phyloP scores from a whole-genome alignment of 2,113 vertebrate species.

The Cephalopholis sonnerati region DNA sequence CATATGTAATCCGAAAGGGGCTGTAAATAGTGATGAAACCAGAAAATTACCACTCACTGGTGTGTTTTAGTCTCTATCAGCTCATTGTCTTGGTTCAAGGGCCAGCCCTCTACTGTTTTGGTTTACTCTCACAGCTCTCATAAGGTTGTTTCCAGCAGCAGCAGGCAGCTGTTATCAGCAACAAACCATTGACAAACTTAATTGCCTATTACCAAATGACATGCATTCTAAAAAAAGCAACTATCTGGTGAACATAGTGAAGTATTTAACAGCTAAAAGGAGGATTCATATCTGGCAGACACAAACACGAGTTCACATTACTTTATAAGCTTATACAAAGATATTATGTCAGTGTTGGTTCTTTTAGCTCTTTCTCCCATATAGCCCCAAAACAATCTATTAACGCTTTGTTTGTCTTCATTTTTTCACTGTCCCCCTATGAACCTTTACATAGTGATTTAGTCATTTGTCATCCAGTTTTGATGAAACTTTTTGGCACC shows the following conservation, averaged over 20 bases:
- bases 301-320: background rate
- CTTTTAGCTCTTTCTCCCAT: background rate
- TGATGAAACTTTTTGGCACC: background rate
- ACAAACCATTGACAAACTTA: background rate
- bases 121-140: too few species aligned
- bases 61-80: too few species aligned
- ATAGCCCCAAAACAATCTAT: background rate
- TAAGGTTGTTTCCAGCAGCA: too few species aligned
- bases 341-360: background rate
- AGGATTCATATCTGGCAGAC: background rate
- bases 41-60: too few species aligned
- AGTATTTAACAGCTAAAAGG: background rate
- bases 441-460: background rate
- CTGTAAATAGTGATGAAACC: too few species aligned
- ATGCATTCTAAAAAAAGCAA: background rate
- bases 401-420: too few species aligned
- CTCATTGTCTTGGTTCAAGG: too few species aligned
- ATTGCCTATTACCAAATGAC: background rate
- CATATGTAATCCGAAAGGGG: too few species aligned
- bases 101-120: too few species aligned
- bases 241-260: background rate
- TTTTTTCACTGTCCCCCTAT: background rate
- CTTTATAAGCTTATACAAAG: background rate
- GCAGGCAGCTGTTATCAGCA: too few species aligned
- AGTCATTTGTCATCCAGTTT: background rate